Evolutionary conservation across 1,140 invertebrate species (phyloP).

Genomic region (Pristionchus pacificus): DNA sequence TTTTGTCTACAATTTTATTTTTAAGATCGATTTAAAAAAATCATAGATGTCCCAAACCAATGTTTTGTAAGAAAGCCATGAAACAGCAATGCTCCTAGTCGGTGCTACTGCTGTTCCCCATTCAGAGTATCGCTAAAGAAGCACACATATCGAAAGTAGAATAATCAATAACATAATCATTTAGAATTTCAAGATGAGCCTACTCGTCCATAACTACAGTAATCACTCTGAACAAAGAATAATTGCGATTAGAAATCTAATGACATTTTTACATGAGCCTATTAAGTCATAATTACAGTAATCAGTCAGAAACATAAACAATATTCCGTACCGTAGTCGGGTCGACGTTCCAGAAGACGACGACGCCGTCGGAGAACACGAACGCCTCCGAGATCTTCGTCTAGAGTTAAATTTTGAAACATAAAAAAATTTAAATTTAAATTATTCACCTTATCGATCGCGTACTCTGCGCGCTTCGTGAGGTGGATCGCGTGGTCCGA

Average conservation of each 20-base stretch:
- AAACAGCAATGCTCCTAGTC: too few species aligned
- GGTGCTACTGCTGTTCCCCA: too few species aligned
- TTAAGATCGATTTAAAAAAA: too few species aligned
- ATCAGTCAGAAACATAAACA: too few species aligned
- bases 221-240: constrained; percentile 14
- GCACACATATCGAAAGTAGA: too few species aligned
- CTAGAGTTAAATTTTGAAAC: neutral
- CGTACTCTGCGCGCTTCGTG: constrained; percentile 29
- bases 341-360: constrained; percentile 38
- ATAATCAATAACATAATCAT: too few species aligned
- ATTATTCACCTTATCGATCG: constrained; percentile 15
- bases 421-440: neutral
- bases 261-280: constrained; percentile 5
- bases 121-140: too few species aligned
- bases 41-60: too few species aligned
- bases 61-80: too few species aligned
- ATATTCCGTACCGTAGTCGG: constrained; percentile 17
- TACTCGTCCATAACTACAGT: too few species aligned
- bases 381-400: constrained; percentile 28
- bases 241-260: constrained; percentile 3
- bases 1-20: too few species aligned
- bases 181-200: too few species aligned
- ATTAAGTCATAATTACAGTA: constrained; percentile 13
- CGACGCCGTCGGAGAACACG: constrained; percentile 34
- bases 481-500: constrained; percentile 32